phyloP scores from a whole-genome alignment of 2,113 vertebrate species.

The Leptobrachium leishanense region DNA sequence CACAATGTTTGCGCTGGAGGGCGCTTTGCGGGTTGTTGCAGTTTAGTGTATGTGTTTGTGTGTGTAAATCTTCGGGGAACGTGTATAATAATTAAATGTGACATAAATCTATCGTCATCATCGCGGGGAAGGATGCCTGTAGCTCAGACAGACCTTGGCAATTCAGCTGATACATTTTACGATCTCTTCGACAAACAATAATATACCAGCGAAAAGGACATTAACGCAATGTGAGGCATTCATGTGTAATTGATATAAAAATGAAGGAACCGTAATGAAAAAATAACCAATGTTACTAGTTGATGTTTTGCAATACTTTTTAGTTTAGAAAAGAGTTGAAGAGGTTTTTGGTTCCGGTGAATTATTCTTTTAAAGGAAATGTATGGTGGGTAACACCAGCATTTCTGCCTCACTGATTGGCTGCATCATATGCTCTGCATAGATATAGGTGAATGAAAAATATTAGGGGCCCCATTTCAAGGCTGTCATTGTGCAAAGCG shows the following conservation, averaged over 20 bases:
- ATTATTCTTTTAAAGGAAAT: too few relatives aligned
- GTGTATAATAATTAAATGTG: constrained; percentile 28
- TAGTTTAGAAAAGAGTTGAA: too few relatives aligned
- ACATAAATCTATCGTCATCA: constrained; percentile 32
- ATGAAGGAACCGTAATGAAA: not conserved
- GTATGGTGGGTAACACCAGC: too few relatives aligned
- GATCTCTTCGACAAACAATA: constrained; percentile 9
- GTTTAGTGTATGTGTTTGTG: not conserved
- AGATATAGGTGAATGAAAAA: too few relatives aligned
- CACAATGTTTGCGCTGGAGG: not conserved
- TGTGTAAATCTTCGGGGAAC: not conserved
- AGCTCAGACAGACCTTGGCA: constrained; percentile 37
- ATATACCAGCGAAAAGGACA: constrained; percentile 20
- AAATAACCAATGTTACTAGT: too few relatives aligned
- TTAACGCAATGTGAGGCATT: constrained; percentile 1
- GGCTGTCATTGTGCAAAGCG: too few relatives aligned
- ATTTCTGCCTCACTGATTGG: too few relatives aligned
- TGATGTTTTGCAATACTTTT: too few relatives aligned
- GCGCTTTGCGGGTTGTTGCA: not conserved
- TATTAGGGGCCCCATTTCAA: too few relatives aligned
- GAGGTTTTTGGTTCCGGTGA: too few relatives aligned
- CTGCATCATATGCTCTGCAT: too few relatives aligned
- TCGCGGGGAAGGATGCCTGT: constrained; percentile 18
- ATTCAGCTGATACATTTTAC: not conserved
- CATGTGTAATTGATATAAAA: constrained; percentile 12